These are phyloP conservation scores for Amphiprion ocellaris DNA, from an alignment of 2,113 vertebrate species.

Conservation along the genomic window DNA sequence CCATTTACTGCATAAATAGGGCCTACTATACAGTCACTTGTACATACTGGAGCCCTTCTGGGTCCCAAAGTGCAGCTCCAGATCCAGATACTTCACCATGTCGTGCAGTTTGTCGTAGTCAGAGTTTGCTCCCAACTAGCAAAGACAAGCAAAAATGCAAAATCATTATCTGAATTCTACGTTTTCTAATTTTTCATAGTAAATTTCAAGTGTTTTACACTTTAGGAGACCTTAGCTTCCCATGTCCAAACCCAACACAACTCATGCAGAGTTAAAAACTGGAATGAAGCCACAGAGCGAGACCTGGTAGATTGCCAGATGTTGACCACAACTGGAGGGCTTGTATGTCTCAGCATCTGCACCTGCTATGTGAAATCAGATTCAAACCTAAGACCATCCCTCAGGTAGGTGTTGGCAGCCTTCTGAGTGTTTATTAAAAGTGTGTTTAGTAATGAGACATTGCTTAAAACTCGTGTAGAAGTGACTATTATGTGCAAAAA, in stretches of 20 bases:
- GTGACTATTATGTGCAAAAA: too few relatives aligned
- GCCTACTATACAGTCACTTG: neutral
- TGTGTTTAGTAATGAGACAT: too few relatives aligned
- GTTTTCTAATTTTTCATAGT: neutral
- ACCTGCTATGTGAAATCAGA: conserved; percentile 89
- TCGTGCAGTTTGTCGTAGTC: conserved; percentile 98
- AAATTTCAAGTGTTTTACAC: neutral
- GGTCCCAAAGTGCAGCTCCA: conserved; percentile 98
- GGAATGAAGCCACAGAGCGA: too few relatives aligned
- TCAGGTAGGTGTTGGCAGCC: too few relatives aligned
- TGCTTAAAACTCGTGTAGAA: too few relatives aligned
- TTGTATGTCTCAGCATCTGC: conserved; percentile 78
- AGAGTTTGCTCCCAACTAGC: conserved; percentile 91
- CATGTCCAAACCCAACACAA: neutral
- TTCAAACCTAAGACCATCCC: too few relatives aligned
- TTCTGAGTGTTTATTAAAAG: too few relatives aligned
- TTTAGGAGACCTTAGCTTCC: neutral
- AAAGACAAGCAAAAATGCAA: conserved; percentile 43
- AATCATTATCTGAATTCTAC: neutral
- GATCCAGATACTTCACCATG: conserved; percentile 98
- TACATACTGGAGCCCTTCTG: conserved; percentile 93
- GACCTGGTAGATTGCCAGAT: too few relatives aligned
- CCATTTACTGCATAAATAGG: neutral
- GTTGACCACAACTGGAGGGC: too few relatives aligned
- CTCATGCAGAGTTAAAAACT: conserved; percentile 71